Conservation (phyloP, 2,797 vertebrate genomes). For the Strix occidentalis region DNA sequence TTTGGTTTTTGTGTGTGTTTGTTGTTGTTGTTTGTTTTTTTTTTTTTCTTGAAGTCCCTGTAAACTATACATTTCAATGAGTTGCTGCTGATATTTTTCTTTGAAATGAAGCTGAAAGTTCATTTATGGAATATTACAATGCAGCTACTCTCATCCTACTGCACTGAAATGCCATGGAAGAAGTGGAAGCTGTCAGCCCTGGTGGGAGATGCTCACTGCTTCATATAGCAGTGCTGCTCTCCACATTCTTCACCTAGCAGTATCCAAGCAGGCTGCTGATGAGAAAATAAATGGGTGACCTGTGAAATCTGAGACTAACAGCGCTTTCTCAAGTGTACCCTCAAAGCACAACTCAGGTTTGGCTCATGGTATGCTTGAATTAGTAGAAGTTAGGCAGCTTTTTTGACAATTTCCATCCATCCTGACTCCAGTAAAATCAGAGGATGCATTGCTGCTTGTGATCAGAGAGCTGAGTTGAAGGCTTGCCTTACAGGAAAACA, state of each 20-base stretch:
- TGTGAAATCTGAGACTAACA: neutral
- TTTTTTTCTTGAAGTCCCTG: neutral
- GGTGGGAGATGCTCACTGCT: accelerated
- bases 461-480: neutral
- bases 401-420: neutral
- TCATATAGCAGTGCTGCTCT: neutral
- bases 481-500: neutral
- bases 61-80: neutral
- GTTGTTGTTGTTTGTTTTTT: neutral
- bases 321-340: neutral
- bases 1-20: neutral
- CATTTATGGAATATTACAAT: neutral
- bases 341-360: neutral
- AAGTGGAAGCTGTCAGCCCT: neutral
- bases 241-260: neutral
- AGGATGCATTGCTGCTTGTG: neutral
- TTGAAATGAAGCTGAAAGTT: neutral
- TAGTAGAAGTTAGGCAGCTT: neutral
- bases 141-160: neutral
- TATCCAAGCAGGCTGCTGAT: neutral
- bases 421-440: neutral
- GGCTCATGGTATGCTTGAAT: neutral
- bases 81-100: neutral
- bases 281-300: neutral
- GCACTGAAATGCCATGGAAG: neutral